A percentile compares a stretch with the other conserved stretches of the same genome.
These are phyloP conservation scores for Bergia puertoricense DNA, from an alignment of 92 coral and sea anemone genomes.

Conservation along the genomic window DNA sequence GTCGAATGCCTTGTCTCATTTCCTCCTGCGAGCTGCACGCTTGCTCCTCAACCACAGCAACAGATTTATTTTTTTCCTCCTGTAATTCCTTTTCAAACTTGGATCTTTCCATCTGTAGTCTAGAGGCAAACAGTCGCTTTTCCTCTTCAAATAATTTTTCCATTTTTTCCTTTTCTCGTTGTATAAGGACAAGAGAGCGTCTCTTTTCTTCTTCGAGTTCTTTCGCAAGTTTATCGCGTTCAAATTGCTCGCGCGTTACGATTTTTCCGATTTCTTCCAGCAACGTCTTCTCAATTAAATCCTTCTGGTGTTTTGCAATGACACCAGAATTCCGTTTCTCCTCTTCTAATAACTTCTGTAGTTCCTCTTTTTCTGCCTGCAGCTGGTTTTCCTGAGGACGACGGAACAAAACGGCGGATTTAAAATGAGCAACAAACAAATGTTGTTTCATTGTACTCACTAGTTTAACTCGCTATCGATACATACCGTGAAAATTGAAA, in stretches of 20 bases:
- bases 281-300: conserved; percentile 59
- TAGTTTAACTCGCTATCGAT: no score
- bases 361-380: conserved; percentile 61
- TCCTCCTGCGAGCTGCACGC: conserved; percentile 45
- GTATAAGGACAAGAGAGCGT: conserved; percentile 60
- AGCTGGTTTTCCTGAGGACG: conserved; percentile 58
- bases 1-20: not conserved
- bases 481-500: no score
- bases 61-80: conserved; percentile 52
- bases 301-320: conserved; percentile 60
- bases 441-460: not conserved
- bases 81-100: conserved; percentile 60
- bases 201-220: conserved; percentile 75
- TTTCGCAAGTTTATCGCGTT: conserved; percentile 52
- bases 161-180: conserved; percentile 61
- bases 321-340: conserved; percentile 57
- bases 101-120: conserved; percentile 56
- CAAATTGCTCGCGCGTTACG: conserved; percentile 57
- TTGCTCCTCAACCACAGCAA: conserved; percentile 42
- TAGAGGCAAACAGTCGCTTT: conserved; percentile 34
- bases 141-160: conserved; percentile 67
- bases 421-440: not conserved
- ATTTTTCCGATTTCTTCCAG: conserved; percentile 56
- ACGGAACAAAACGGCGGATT: conserved; percentile 2
- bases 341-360: conserved; percentile 63